Base-by-base conservation (phyloP, 2,888 invertebrate species). In the Torymus auratus region DNA sequence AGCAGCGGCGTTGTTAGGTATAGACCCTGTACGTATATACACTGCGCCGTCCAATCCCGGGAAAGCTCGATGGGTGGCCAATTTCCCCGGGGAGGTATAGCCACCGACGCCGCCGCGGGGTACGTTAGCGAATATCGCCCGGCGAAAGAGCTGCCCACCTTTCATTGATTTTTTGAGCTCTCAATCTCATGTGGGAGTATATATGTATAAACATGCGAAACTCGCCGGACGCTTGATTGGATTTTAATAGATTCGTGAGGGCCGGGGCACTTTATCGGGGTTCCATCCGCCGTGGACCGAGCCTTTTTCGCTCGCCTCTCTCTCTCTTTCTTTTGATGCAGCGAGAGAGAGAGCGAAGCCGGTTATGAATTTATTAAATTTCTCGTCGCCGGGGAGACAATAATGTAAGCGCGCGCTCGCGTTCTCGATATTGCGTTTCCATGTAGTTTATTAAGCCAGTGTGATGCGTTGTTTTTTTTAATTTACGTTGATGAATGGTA, bases 1-100 rank as follows among this genome's bases (percentile, higher is more conserved):
- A 3, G 20, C n/a, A n/a, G n/a, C n/a, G n/a, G n/a, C 28, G 3
- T 7, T 7, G 28, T 28, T 28, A 28, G 28, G 2, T 28, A 28
- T 1, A 28, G 28, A 28, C 28, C 28, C 28, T 28, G 28, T 0
- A 4, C 28, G 28, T 28, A 28, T 4, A 28, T 28, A 28, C 3
- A 28, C 28, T 7, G 0, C 28, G 5, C 7, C 28, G 28, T 28
- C 23, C 65, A 15, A 14, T 13, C 14, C 12, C n/a, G 17, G 60
- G 60, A 20, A 71, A 58, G 52, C 56, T 53, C 71, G 52, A 41
- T 78, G 73, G 79, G 73, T 79, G 73, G 79, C 41, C 79, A 79
- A 79, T 79, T 79, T 79, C 79, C 73, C 79, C 50, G 62, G 79
- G 73, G 79, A 78, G 56, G 62, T 41, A 61, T 28, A 28, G 28